Evolutionary conservation across 2,113 vertebrate genomes (phyloP), one percentile per base, ranked within the genome.

Genomic region (Acanthochromis polyacanthus): DNA sequence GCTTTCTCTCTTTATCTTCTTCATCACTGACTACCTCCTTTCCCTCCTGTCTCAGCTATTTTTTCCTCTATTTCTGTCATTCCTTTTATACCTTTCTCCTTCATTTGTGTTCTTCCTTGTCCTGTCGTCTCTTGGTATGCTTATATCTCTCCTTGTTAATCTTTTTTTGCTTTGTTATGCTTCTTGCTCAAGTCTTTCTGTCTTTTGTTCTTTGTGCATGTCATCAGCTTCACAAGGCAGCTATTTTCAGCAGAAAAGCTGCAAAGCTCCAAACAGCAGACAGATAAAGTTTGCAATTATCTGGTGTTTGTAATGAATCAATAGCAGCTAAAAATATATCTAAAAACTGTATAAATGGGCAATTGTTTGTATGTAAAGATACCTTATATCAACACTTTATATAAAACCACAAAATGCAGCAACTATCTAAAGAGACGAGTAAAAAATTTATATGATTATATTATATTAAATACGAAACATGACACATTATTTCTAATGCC

Each of bases 61-160:
- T 64, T 78, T 50, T 73, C 40, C 45, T 70, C 67, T 70, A 68
- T 61, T 83, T 76, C 46, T 67, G 60, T 75, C 56, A 1, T 17
- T 78, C 51, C 64, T 73, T 74, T 78, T 57, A 70, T 53, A 70
- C 61, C 65, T 60, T 28, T 62, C 46, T 58, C 70, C 55, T 79
- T 72, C 45, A 66, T 67, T 65, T 25, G 25, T 63, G 17, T 66
- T 40, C 38, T 52, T 38, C 12, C 12, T 32, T 23, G 32, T 36
- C 32, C n/a, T 30, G n/a, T 46, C 32, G 4, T 65, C 16, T 57
- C 19, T 32, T 57, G 36, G 5, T 20, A 25, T 23, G 4, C 2
- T 74, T 74, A 36, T 15, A 67, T 43, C 48, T 67, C n/a, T 55
- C 17, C 23, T 46, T 40, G 30, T 25, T 48, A 11, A 53, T 19